Base-by-base conservation (phyloP, 2,797 vertebrate species). In the Sebastes alutus region DNA sequence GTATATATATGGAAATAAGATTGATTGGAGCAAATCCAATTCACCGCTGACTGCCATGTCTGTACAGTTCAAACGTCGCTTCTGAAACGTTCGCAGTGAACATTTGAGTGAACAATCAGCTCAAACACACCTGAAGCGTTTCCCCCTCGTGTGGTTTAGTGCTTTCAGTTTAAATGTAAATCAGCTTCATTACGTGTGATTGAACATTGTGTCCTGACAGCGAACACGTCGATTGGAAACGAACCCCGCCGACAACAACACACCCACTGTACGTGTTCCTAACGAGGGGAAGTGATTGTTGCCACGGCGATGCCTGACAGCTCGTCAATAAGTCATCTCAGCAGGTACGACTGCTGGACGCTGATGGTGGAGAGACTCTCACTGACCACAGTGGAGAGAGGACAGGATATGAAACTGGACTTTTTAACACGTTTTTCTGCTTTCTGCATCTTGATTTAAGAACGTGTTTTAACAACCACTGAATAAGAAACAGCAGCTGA, bases 301-400 rank as follows among this genome's bases (percentile, higher is more conserved):
- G 79, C 88, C 79, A 82, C 67, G 22, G 71, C 30, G 64, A 81
- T 75, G 42, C 3, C 82, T 64, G 80, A 88, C 84, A 88, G 80
- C 72, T 87, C 7, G 33, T 85, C 75, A 67, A 87, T 88, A 85
- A 83, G 78, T 85, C 80, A 64, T 72, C 82, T 58, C 30, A 78
- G 75, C 77, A 81, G 84, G 77, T 75, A 16, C 2, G 70, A 63
- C 52, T 14, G 59, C 52, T 14, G 59, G 72, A 52, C 59, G 4
- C 7, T 1, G 25, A 58, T 13, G 49, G 62, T 2, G 13, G 54
- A 56, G 81, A 84, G 76, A 72, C 66, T 0, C 16, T 16, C 60
- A 0, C 69, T n/a, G 33, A 64, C 76, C 65, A 60, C 42, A 33
- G 33, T 14, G 14, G 9, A 12, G 25, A 13, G 6, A 23, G 55